Evolutionary conservation across 2,888 invertebrate genomes (phyloP).

Genomic region (Drosophila cracens): DNA sequence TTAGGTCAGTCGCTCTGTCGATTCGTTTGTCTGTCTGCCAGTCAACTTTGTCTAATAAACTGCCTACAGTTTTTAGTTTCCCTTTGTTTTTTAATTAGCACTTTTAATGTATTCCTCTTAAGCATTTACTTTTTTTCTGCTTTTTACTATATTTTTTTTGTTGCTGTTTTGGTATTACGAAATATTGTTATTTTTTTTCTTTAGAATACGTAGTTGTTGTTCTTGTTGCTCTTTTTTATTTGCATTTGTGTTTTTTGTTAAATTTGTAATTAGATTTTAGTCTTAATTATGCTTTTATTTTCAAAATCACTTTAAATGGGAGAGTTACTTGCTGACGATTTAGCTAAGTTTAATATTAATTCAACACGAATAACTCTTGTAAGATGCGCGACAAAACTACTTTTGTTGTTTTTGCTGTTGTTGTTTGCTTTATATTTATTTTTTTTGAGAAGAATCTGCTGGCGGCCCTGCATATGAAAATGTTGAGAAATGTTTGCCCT

Average conservation of each 20-base stretch:
- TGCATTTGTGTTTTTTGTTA: conserved; percentile 19
- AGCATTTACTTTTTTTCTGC: conserved; percentile 26
- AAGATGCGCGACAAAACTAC: conserved; percentile 37
- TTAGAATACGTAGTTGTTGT: conserved; percentile 11
- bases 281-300: conserved; percentile 56
- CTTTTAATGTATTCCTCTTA: conserved; percentile 41
- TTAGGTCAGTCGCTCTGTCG: conserved; percentile 13
- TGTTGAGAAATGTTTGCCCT: conserved; percentile 27
- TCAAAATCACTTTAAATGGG: conserved; percentile 61
- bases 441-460: conserved; percentile 36
- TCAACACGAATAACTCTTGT: conserved; percentile 44
- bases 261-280: conserved; percentile 33
- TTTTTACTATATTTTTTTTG: conserved; percentile 7
- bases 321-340: conserved; percentile 43
- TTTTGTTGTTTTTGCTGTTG: conserved; percentile 11
- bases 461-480: conserved; percentile 37
- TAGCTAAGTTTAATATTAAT: conserved; percentile 47
- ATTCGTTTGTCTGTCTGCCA: conserved; percentile 23
- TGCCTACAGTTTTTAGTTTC: conserved; percentile 35
- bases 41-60: conserved; percentile 42
- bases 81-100: conserved; percentile 49
- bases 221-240: conserved; percentile 19
- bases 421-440: conserved; percentile 5
- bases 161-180: conserved; percentile 31
- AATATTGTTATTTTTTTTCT: conserved; percentile 27